These are phyloP conservation scores for Pithys albifrons DNA, from an alignment of 2,113 vertebrate genomes.

Conservation along the genomic window DNA sequence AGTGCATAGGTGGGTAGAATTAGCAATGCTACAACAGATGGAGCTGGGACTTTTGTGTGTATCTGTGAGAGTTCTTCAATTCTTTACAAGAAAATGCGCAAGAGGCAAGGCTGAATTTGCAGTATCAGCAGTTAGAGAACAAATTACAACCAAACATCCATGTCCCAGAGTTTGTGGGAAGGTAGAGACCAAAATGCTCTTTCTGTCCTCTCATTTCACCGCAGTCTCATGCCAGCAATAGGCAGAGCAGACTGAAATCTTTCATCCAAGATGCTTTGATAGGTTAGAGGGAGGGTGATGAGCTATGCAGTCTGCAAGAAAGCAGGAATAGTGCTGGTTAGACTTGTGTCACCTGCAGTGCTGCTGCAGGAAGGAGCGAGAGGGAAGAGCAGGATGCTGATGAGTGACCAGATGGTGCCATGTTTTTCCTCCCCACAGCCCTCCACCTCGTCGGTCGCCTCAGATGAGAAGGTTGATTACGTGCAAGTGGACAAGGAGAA, in stretches of 20 bases:
- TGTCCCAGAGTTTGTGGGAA: not conserved
- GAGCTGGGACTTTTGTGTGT: not conserved
- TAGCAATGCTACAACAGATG: not conserved
- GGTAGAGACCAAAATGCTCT: not conserved
- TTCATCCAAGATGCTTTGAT: not conserved
- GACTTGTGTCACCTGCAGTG: accelerated
- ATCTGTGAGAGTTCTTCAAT: not conserved
- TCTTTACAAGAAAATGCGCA: not conserved
- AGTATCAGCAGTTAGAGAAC: not conserved
- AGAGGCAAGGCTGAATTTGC: not conserved
- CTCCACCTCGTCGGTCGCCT: slow-evolving; percentile 92
- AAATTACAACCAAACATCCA: not conserved
- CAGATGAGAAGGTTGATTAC: slow-evolving; percentile 98
- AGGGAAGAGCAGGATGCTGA: not conserved
- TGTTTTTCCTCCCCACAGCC: slow-evolving; percentile 78
- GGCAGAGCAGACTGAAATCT: not conserved
- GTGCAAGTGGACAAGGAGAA: slow-evolving; percentile 99
- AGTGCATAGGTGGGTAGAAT: not conserved
- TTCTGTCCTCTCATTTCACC: not conserved
- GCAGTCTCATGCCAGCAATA: not conserved
- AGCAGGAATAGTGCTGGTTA: not conserved
- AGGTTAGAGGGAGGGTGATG: not conserved
- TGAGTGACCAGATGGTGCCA: not conserved
- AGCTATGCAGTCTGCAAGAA: not conserved
- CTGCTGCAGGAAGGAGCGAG: accelerated